phyloP scores from a whole-genome alignment of 2,888 invertebrate species.

The Arrhopalites spinosus region DNA sequence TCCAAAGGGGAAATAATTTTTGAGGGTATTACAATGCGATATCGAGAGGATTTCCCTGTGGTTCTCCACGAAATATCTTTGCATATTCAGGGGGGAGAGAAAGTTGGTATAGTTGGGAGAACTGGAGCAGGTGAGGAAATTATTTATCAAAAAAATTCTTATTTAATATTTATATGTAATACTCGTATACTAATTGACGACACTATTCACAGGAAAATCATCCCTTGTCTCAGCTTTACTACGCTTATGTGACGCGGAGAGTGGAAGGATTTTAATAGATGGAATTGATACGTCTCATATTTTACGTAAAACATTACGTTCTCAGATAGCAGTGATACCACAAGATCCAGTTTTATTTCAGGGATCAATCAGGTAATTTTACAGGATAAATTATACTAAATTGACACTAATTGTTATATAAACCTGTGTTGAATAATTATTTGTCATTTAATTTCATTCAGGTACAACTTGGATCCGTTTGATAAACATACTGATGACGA shows the following conservation, averaged over 20 bases:
- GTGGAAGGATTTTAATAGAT: conserved; percentile 57
- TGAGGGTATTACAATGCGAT: conserved; percentile 59
- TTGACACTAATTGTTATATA: not conserved
- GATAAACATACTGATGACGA: conserved; percentile 56
- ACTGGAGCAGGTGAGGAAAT: conserved; percentile 65
- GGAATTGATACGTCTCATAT: conserved; percentile 56
- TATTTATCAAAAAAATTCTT: too few species aligned
- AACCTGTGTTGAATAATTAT: not conserved
- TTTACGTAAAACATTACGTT: conserved; percentile 55
- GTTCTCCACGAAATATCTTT: conserved; percentile 62
- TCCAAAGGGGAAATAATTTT: conserved; percentile 59
- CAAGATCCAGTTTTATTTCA: conserved; percentile 59
- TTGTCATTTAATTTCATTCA: conserved; percentile 26
- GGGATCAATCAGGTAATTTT: conserved; percentile 57
- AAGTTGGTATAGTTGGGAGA: conserved; percentile 65
- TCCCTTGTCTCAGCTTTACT: conserved; percentile 56
- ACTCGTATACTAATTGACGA: too few species aligned
- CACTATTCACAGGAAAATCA: too few species aligned
- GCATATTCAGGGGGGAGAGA: conserved; percentile 61
- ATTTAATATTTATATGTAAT: too few species aligned
- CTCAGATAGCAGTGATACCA: conserved; percentile 58
- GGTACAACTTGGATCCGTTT: conserved; percentile 59
- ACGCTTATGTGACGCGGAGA: conserved; percentile 56
- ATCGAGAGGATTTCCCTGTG: conserved; percentile 59
- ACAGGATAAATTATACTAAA: not conserved